Conservation (phyloP, 2,797 vertebrate species). For the Diceros bicornis region DNA sequence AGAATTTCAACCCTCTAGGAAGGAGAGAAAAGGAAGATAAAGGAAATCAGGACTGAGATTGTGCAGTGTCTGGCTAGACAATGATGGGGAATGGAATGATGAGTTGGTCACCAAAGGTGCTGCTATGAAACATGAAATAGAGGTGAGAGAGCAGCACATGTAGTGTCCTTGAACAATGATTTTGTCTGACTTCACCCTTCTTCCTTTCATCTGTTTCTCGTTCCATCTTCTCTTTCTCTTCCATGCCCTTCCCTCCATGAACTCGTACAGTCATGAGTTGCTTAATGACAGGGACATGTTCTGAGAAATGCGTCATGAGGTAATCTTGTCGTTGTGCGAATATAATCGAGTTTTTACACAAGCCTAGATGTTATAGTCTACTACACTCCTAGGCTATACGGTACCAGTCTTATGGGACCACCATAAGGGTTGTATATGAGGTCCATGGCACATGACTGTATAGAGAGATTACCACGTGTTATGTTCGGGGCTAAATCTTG, state of each 20-base stretch:
- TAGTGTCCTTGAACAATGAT: background rate
- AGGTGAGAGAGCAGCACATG: fast-evolving
- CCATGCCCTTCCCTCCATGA: background rate
- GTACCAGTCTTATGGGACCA: no score
- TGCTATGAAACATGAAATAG: background rate
- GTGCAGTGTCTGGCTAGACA: background rate
- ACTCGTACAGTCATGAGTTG: no score
- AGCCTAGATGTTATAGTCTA: no score
- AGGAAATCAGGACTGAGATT: background rate
- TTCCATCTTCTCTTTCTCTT: background rate
- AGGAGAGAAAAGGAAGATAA: background rate
- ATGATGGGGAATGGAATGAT: background rate
- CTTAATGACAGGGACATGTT: no score
- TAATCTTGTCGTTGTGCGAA: no score
- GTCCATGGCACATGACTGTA: no score
- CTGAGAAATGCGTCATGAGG: no score
- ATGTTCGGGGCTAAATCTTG: background rate
- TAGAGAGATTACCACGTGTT: background rate
- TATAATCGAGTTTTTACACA: no score
- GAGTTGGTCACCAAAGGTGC: background rate
- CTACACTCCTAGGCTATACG: no score
- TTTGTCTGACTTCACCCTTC: background rate
- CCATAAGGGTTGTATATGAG: no score
- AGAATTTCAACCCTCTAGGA: background rate
- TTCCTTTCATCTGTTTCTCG: background rate